A percentile compares a stretch with the other conserved stretches of the same genome.
Evolutionary conservation across 2,113 vertebrate genomes (phyloP).

Genomic region (Meles meles): DNA sequence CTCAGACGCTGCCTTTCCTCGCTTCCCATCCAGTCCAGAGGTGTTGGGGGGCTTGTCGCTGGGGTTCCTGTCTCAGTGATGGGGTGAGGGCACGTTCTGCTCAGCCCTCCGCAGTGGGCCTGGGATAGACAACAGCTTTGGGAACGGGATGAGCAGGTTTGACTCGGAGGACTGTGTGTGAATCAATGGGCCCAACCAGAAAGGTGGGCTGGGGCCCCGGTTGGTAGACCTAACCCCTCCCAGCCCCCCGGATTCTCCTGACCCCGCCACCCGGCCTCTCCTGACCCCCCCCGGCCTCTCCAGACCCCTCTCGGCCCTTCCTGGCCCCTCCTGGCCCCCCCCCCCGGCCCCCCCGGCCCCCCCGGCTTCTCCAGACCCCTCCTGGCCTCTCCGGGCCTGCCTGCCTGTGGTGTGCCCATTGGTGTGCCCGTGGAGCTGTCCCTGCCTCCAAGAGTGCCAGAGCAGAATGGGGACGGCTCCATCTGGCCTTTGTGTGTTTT

Average conservation of each 20-base stretch:
- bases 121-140: background rate
- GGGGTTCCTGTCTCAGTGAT: rapidly evolving
- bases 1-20: background rate
- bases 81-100: no score
- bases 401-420: background rate
- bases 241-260: no score
- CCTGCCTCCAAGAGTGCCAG: background rate
- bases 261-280: rapidly evolving
- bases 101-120: background rate
- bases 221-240: background rate
- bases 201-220: background rate
- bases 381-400: background rate
- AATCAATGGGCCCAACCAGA: no score
- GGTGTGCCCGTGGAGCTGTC: background rate
- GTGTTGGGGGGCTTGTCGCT: rapidly evolving
- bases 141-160: no score
- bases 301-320: rapidly evolving
- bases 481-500: background rate
- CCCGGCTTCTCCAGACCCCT: rapidly evolving
- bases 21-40: background rate
- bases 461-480: background rate
- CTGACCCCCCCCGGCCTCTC: rapidly evolving
- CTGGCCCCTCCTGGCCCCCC: background rate
- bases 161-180: rapidly evolving
- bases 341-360: background rate